Evolutionary conservation across 2,113 vertebrate species (phyloP), one percentile per base, ranked within the genome.

Genomic region (Channa argus): DNA sequence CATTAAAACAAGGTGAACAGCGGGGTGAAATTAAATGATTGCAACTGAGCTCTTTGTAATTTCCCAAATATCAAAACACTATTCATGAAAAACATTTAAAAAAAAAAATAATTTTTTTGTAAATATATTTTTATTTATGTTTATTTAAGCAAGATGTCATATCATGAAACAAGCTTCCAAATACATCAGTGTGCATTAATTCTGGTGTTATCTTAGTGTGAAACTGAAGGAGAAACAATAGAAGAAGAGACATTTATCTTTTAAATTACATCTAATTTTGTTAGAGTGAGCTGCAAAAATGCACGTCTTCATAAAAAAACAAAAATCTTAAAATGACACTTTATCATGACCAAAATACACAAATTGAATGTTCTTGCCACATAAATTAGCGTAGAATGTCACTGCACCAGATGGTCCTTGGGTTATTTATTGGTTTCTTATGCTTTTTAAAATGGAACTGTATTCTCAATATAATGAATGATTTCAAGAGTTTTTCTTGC

Each of bases 11-110:
- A 49, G 63, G 49, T 61, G 41, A 64, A 24, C 24, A 4, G 8
- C 3, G 3, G 34, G 37, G 10, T 53, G 60, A 59, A 65, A 71
- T 47, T 59, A 34, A 56, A 41, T 52, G 45, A 41, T 11, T 50
- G 63, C 24, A 39, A 41, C 50, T 63, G 44, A 38, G 6, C 7
- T 2, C 56, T 62, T 67, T 66, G 43, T 79, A 56, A 65, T 65
- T 44, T 44, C 43, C 37, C 37, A 72, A 59, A 64, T 8, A 59
- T 5, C 5, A 63, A 58, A 70, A 75, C 47, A 24, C 24, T 24
- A 24, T 24, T 24, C 24, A 24, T 24, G 24, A 24, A 24, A 24
- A 24, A 24, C 24, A 24, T 24, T 24, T 1, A 24, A 24, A 24
- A 24, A 24, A 24, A 24, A 24, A 24, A 24, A 24, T n/a, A n/a